Conservation (phyloP, 1,140 invertebrate genomes). For the Trissolcus basalis region DNA sequence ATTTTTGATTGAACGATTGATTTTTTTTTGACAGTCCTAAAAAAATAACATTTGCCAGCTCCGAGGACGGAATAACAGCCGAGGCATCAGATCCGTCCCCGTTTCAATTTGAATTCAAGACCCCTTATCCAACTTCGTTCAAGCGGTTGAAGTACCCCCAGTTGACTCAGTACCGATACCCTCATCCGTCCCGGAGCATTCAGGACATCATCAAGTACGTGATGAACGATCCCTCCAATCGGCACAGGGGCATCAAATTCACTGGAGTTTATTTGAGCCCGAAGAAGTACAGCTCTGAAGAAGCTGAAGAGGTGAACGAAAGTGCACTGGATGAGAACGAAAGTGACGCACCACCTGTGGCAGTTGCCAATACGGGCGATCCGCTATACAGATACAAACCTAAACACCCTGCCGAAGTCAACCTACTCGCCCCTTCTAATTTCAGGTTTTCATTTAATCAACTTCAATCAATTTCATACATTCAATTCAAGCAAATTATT, state of each 20-base stretch:
- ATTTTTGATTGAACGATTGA: neutral
- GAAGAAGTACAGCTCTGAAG: conserved; percentile 66
- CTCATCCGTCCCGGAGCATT: conserved; percentile 73
- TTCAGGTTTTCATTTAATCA: conserved; percentile 63
- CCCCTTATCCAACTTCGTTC: conserved; percentile 66
- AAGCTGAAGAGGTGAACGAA: conserved; percentile 59
- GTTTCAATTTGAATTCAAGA: conserved; percentile 68
- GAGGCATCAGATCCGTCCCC: conserved; percentile 61
- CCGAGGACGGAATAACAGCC: neutral
- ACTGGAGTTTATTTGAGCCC: conserved; percentile 70
- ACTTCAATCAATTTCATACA: neutral
- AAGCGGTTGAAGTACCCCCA: conserved; percentile 73
- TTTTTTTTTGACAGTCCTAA: conserved; percentile 23
- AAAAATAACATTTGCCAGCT: conserved; percentile 1
- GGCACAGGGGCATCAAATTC: conserved; percentile 70
- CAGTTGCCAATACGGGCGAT: conserved; percentile 62
- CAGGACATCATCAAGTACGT: conserved; percentile 77
- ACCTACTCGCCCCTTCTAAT: conserved; percentile 74
- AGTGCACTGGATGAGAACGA: conserved; percentile 49
- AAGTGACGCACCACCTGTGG: conserved; percentile 16
- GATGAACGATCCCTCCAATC: conserved; percentile 59
- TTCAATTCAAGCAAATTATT: no score
- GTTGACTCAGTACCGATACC: conserved; percentile 71
- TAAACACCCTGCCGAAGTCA: conserved; percentile 76
- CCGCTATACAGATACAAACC: conserved; percentile 77